A percentile compares a stretch with the other conserved stretches of the same genome.
Evolutionary conservation across 2,888 invertebrate genomes (phyloP).

Genomic region (Philereme vetulata): DNA sequence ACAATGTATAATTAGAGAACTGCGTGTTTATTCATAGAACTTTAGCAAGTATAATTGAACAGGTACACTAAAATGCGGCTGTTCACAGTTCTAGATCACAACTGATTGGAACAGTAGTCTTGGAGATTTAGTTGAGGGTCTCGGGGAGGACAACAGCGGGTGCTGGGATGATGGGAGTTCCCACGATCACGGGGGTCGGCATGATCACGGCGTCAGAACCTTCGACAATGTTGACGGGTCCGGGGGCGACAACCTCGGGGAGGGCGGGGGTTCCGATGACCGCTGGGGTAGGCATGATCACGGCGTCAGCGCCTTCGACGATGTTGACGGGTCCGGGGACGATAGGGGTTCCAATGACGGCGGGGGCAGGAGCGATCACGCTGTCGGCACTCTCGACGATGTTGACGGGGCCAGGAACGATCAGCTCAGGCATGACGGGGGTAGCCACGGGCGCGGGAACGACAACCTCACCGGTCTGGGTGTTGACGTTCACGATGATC

Average conservation of each 20-base stretch:
- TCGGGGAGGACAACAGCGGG: slow-evolving; percentile 38
- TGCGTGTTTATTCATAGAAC: slow-evolving; percentile 33
- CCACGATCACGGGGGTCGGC: slow-evolving; percentile 5
- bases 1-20: slow-evolving; percentile 14
- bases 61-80: slow-evolving; percentile 14
- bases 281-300: slow-evolving; percentile 20
- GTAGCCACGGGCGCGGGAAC: slow-evolving; percentile 30
- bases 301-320: slow-evolving; percentile 8
- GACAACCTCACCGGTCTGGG: too few species aligned
- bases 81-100: slow-evolving; percentile 29
- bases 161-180: slow-evolving; percentile 24
- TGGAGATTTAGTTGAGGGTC: slow-evolving; percentile 38
- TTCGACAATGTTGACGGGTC: slow-evolving; percentile 26
- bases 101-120: slow-evolving; percentile 12
- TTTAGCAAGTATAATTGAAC: slow-evolving; percentile 29
- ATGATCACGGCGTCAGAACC: slow-evolving; percentile 21
- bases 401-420: slow-evolving; percentile 32
- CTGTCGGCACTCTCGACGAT: slow-evolving; percentile 22
- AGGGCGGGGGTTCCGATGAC: slow-evolving; percentile 28
- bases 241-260: slow-evolving; percentile 32
- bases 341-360: slow-evolving; percentile 20
- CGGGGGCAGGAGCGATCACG: slow-evolving; percentile 27
- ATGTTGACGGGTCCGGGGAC: slow-evolving; percentile 20
- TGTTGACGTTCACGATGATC: slow-evolving; percentile 39
- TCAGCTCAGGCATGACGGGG: slow-evolving; percentile 20